phyloP scores from a whole-genome alignment of 2,113 vertebrate genomes.

The Shinisaurus crocodilurus region DNA sequence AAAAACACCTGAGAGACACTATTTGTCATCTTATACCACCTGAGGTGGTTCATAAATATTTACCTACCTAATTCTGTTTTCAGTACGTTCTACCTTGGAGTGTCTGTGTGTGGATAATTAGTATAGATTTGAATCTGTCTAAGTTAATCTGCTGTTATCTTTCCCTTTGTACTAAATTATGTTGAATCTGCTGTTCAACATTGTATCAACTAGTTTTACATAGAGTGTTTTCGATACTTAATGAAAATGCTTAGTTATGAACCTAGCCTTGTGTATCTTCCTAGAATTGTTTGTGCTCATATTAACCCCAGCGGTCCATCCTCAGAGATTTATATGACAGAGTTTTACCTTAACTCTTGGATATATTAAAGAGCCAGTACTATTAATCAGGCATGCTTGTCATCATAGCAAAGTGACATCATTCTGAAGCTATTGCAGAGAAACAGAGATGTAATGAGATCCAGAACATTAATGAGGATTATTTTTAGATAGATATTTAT shows the following conservation, averaged over 20 bases:
- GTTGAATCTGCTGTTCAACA: neutral
- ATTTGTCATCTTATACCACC: too few species aligned
- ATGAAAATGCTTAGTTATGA: neutral
- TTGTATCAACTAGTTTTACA: neutral
- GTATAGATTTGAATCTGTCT: neutral
- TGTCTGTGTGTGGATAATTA: neutral
- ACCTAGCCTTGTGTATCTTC: neutral
- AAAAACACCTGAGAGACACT: too few species aligned
- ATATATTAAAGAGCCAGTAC: neutral
- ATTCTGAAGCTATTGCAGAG: neutral
- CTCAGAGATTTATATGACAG: slow-evolving; percentile 20
- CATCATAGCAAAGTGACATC: slow-evolving; percentile 33
- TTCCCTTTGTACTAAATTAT: neutral
- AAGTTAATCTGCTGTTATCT: neutral
- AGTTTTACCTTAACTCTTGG: slow-evolving; percentile 46
- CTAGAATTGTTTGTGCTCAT: neutral
- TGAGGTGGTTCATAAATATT: neutral
- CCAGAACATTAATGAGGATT: slow-evolving; percentile 29
- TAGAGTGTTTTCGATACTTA: neutral
- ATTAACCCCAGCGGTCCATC: slow-evolving; percentile 14
- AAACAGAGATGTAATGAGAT: neutral
- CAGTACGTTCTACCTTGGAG: neutral
- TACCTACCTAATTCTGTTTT: neutral
- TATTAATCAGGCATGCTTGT: slow-evolving; percentile 43
- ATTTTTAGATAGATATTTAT: slow-evolving; percentile 18